Evolutionary conservation across 2,888 invertebrate genomes (phyloP), one percentile per base, ranked within the genome.

Genomic region (Ophion ellenae): DNA sequence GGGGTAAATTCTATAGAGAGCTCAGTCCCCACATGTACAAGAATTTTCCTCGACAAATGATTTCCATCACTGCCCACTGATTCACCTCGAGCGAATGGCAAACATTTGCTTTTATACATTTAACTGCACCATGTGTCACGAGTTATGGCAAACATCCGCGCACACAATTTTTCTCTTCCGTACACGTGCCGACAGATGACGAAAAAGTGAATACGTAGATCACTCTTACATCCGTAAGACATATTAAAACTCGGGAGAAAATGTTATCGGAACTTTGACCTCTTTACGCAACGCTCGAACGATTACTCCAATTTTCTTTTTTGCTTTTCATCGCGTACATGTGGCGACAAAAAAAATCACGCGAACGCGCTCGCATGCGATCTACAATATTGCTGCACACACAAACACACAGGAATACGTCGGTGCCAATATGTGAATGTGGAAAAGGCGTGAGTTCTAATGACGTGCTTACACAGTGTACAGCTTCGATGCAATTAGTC

Each of bases 401-500:
- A 28, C 24, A 17, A 7, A 6, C 9, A 57, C 45, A 28, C 17
- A 24, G 2, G 45, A 20, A 3, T 10, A 17, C 24, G 11, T 36
- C 9, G 14, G 61, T 24, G 28, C 20, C 40, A 66, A 14, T 28
- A 57, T 11, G n/a, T n/a, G 66, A n/a, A 78, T 69, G n/a, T 66
- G 67, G 14, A 45, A 24, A 24, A 71, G n/a, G 2, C 47, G 78
- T 71, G 24, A 59, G 63, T 36, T 59, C 45, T 28, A 66, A 70
- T 80, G 84, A 84, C 84, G 84, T 80, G 80, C 59, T 80, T 57
- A 32, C 71, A 53, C 53, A 40, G 75, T 66, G 75, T 70, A 71
- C 53, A 64, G 40, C 75, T 67, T 69, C 74, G 79, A 63, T 71
- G 80, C 70, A 71, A 76, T 80, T 84, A 76, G 80, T 84, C 84